phyloP scores from a whole-genome alignment of 1,140 invertebrate species.

The Lordiphosa collinella region DNA sequence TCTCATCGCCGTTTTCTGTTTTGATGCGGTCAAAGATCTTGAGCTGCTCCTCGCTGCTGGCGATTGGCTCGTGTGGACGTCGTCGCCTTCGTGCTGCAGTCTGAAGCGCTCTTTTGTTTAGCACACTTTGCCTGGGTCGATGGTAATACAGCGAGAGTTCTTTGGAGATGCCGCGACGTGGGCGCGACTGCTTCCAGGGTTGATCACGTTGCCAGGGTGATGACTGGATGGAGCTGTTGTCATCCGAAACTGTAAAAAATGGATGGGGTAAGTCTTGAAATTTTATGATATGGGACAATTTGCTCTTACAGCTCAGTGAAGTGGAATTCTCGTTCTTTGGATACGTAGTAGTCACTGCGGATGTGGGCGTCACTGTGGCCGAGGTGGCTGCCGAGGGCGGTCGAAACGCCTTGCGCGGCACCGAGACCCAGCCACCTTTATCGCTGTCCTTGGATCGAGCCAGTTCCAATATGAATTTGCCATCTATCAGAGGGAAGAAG shows the following conservation, averaged over 20 bases:
- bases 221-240: slow-evolving; percentile 92
- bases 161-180: slow-evolving; percentile 85
- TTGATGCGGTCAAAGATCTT: slow-evolving; percentile 38
- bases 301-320: slow-evolving; percentile 81
- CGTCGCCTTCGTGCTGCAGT: slow-evolving; percentile 82
- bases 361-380: slow-evolving; percentile 81
- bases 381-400: slow-evolving; percentile 82
- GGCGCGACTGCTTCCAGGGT: slow-evolving; percentile 90
- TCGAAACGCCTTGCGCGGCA: slow-evolving; percentile 92
- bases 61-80: slow-evolving; percentile 81
- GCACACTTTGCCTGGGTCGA: slow-evolving; percentile 81
- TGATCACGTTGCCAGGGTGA: slow-evolving; percentile 93
- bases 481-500: slow-evolving; percentile 82
- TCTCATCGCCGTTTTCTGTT: slow-evolving; percentile 56
- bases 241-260: slow-evolving; percentile 92
- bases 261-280: too few species aligned
- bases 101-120: slow-evolving; percentile 71
- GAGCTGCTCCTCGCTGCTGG: slow-evolving; percentile 32
- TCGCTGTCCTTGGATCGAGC: slow-evolving; percentile 90
- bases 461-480: slow-evolving; percentile 92
- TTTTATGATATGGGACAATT: too few species aligned
- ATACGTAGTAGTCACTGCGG: slow-evolving; percentile 80
- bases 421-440: slow-evolving; percentile 90
- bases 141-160: slow-evolving; percentile 88
- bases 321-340: slow-evolving; percentile 76